Conservation (phyloP, 1,140 invertebrate genomes). For the Ceratosolen solmsi region DNA sequence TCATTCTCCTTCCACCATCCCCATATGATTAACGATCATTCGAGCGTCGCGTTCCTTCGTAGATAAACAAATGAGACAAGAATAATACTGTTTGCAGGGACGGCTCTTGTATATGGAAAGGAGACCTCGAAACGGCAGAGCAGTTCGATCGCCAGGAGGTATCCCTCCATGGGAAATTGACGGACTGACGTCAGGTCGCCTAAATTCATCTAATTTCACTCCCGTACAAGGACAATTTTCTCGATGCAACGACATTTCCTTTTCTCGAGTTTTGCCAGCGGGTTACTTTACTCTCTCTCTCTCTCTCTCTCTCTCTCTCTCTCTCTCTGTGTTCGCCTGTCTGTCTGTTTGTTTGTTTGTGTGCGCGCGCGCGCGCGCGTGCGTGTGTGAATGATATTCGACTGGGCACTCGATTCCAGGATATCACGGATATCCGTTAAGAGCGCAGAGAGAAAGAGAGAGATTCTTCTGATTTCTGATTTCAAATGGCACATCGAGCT, state of each 20-base stretch:
- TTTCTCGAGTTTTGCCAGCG: no score
- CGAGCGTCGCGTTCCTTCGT: not conserved
- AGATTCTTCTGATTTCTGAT: not conserved
- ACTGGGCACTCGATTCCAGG: no score
- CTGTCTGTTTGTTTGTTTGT: no score
- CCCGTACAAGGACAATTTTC: not conserved
- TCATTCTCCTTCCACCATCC: not conserved
- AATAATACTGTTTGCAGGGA: not conserved
- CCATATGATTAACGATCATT: constrained; percentile 37
- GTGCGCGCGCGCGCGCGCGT: no score
- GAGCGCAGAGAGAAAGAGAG: not conserved
- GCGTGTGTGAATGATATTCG: no score
- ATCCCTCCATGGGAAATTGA: not conserved
- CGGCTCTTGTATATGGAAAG: not conserved
- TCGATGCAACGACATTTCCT: not conserved
- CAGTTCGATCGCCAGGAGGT: no score
- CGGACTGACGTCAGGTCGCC: not conserved
- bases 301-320: no score
- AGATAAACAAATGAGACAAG: constrained; percentile 17
- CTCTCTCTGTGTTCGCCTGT: no score
- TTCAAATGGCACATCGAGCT: not conserved
- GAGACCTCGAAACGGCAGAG: not conserved
- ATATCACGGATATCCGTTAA: not conserved
- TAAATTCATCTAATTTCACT: not conserved
- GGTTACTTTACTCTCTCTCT: no score